Conservation (phyloP, 2,888 invertebrate species). For the Agrochola macilenta region DNA sequence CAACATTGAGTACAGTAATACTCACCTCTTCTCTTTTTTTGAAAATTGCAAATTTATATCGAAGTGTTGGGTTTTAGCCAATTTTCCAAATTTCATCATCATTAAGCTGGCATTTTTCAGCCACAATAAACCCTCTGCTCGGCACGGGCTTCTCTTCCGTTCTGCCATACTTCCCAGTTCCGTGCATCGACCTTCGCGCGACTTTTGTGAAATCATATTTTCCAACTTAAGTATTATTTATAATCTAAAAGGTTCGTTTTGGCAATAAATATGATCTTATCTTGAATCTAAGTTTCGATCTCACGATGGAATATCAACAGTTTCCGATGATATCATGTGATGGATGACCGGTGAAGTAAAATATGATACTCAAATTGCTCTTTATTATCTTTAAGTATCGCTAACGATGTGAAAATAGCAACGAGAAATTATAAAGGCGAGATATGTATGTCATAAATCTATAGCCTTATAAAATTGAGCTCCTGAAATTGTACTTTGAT, state of each 20-base stretch:
- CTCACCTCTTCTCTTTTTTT: too few relatives aligned
- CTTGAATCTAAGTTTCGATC: background rate
- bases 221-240: background rate
- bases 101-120: background rate
- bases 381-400: conserved; percentile 24
- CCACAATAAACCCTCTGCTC: background rate
- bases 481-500: background rate
- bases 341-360: conserved; percentile 33
- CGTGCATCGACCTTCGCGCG: too few relatives aligned
- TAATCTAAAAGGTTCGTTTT: background rate
- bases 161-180: background rate
- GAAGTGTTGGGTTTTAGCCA: background rate
- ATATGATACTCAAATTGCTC: conserved; percentile 37
- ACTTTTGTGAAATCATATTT: background rate
- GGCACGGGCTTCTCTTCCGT: too few relatives aligned
- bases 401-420: conserved; percentile 21
- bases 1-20: background rate
- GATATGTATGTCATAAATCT: background rate
- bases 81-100: background rate
- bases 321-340: conserved; percentile 12
- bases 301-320: background rate
- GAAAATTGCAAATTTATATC: background rate
- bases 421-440: conserved; percentile 1
- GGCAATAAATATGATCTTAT: background rate
- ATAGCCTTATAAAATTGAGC: background rate